These are phyloP conservation scores for Odontocolon sp. DNA, from an alignment of 2,888 invertebrate genomes.

Conservation along the genomic window DNA sequence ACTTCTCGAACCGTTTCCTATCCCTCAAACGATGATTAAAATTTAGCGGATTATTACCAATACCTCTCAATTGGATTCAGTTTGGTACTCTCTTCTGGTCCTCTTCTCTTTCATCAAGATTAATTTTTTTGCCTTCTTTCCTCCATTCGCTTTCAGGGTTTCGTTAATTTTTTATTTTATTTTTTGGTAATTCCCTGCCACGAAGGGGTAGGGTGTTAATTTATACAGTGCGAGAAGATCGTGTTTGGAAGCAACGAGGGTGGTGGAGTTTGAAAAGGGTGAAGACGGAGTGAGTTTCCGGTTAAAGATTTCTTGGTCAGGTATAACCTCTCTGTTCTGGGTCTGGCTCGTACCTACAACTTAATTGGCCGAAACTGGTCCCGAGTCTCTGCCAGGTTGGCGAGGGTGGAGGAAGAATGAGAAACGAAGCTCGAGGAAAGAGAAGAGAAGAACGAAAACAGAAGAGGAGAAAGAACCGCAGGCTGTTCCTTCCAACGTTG, in stretches of 20 bases:
- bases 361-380: slow-evolving; percentile 79
- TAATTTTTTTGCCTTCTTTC: background rate
- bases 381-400: slow-evolving; percentile 59
- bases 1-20: background rate
- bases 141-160: background rate
- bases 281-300: slow-evolving; percentile 51
- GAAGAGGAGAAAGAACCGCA: background rate
- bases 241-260: background rate
- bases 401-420: slow-evolving; percentile 56
- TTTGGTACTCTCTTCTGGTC: background rate
- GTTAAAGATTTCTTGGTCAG: slow-evolving; percentile 54
- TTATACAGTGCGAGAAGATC: slow-evolving; percentile 23
- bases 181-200: slow-evolving; percentile 20
- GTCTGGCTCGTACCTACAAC: slow-evolving; percentile 70
- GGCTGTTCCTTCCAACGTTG: slow-evolving; percentile 20
- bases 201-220: slow-evolving; percentile 31
- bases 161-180: background rate
- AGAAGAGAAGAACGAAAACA: slow-evolving; percentile 25
- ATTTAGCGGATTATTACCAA: background rate
- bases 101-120: too few relatives aligned
- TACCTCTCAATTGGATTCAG: too few relatives aligned
- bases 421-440: slow-evolving; percentile 48
- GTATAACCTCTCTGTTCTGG: slow-evolving; percentile 13
- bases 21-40: background rate
- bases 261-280: background rate